Base-by-base conservation (phyloP, 2,113 vertebrate genomes). In the Neodontobutis hainanensis region DNA sequence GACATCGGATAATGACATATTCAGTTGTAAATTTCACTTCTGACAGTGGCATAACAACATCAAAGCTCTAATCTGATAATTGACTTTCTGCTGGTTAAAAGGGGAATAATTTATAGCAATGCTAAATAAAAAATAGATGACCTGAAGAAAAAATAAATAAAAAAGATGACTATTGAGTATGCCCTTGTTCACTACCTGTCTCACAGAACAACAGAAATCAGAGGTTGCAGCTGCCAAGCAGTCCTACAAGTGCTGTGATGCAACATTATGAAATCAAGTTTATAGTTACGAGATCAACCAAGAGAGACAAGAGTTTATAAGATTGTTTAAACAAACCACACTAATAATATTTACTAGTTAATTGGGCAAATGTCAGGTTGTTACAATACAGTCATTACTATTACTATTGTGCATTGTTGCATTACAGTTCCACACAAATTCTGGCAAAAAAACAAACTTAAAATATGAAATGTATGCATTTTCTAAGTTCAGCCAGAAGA, bases 191-290 rank as follows among this genome's bases (percentile, higher is more conserved):
- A 35, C 11, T 58, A 49, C 35, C 53, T 73, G 71, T 62, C 53
- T 62, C 32, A 6, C 35, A 65, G 42, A 27, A 46, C 32, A 38
- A 82, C 57, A 77, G 87, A 80, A 87, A 87, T 75, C 65, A 76
- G 65, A 80, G 79, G 76, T 72, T 59, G 74, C 81, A 73, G 82
- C 71, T 84, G 76, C 64, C 77, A 69, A 80, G 49, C 57, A 70
- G 49, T 89, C 61, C 61, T 43, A 15, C 47, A 75, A 65, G 65
- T 57, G 75, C 62, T 70, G 73, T 91, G 91, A 92, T 90, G 90
- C 88, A 92, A 92, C 75, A 53, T 68, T 27, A 16, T 68, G 83
- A 88, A 88, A 90, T 70, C 55, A 42, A 60, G 32, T 35, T 7
- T 62, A 14, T 36, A n/a, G n/a, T 36, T 50, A 51, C 34, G 46